Evolutionary conservation across 2,797 vertebrate species (phyloP).

Genomic region (Alca torda): DNA sequence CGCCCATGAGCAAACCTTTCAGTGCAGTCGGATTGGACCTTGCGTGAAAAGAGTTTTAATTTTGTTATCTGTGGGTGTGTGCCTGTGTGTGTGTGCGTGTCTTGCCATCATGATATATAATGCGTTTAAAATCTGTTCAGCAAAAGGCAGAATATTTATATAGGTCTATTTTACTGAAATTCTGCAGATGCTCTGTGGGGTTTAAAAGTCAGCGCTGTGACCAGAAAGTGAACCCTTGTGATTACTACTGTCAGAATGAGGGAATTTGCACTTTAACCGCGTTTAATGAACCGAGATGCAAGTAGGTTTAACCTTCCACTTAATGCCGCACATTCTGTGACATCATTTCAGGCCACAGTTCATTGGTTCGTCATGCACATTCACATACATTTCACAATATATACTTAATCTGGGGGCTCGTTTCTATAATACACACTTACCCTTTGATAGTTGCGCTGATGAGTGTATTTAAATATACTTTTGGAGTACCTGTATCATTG

Average conservation of each 20-base stretch:
- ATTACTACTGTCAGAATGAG: slow-evolving; percentile 99
- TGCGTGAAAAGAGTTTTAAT: neutral
- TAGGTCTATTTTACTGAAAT: slow-evolving; percentile 88
- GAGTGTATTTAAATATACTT: slow-evolving; percentile 51
- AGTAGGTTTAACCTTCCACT: slow-evolving; percentile 96
- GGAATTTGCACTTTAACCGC: slow-evolving; percentile 99
- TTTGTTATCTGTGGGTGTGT: neutral
- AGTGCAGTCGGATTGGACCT: neutral
- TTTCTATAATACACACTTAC: slow-evolving; percentile 74
- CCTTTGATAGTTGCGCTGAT: slow-evolving; percentile 55
- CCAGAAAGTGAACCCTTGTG: slow-evolving; percentile 99
- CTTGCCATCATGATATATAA: slow-evolving; percentile 62
- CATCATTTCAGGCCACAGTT: slow-evolving; percentile 81
- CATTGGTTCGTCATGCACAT: slow-evolving; percentile 80
- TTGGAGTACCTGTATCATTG: neutral
- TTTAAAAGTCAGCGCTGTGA: slow-evolving; percentile 99
- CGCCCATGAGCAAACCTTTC: neutral
- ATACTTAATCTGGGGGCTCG: slow-evolving; percentile 69
- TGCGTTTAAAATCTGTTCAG: slow-evolving; percentile 67
- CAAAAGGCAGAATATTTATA: slow-evolving; percentile 78
- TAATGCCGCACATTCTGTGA: slow-evolving; percentile 81
- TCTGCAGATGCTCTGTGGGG: slow-evolving; percentile 99
- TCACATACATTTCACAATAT: slow-evolving; percentile 77
- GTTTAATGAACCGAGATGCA: slow-evolving; percentile 99
- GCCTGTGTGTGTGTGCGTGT: neutral